Evolutionary conservation across 1,140 invertebrate species (phyloP), one percentile per base, ranked within the genome.

Genomic region (Nomia melanderi): DNA sequence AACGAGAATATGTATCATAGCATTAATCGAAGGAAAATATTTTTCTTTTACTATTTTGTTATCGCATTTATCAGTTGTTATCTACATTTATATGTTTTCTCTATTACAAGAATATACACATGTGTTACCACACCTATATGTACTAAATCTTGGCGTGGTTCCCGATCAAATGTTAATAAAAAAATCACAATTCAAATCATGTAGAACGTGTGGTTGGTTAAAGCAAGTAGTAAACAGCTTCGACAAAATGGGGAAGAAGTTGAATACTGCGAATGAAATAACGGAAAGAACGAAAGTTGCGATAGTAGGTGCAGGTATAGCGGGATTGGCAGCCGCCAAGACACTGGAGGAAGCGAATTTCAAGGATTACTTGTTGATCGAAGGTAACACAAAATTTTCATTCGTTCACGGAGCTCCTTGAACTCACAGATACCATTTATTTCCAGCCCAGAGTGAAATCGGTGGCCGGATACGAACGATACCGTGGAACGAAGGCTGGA

Each of bases 391-490:
- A 62, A 74, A n/a, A n/a, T n/a, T n/a, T n/a, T n/a, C n/a, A n/a
- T n/a, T n/a, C n/a, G n/a, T n/a, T n/a, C n/a, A n/a, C n/a, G n/a
- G n/a, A n/a, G n/a, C n/a, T n/a, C n/a, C n/a, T n/a, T n/a, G n/a
- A n/a, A n/a, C n/a, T n/a, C n/a, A n/a, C n/a, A 23, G 6, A n/a
- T 20, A 71, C 4, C 23, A 39, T 36, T 12, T 20, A 23, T 67
- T 31, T 74, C 66, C 77, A 93, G 95, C 94, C 36, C 92, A 93
- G 88, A 83, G 91, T 70, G 84, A 91, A 83, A 75, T 94, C 70
- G 96, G 96, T 69, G 95, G 96, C 33, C 91, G 96, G 82, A 93
- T 96, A 57, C 74, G 91, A 27, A 94, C 95, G 0, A 74, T 92
- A 25, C 29, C 81, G 20, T 90, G 93, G 77, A 88, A 91, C 70